phyloP scores from a whole-genome alignment of 2,797 vertebrate genomes.

The Chelidonichthys spinosus region DNA sequence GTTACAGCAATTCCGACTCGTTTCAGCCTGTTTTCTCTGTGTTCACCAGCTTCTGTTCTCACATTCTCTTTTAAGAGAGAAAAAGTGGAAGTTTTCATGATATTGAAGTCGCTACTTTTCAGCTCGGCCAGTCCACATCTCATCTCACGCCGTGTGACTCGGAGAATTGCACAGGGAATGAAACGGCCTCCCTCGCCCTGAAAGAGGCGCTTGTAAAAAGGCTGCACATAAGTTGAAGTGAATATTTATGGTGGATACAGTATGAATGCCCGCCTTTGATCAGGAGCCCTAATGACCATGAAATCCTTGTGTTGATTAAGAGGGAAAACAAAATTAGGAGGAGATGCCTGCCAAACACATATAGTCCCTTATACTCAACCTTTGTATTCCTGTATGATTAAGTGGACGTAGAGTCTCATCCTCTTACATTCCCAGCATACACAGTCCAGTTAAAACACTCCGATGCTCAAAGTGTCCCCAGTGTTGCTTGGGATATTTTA shows the following conservation, averaged over 20 bases:
- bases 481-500: conserved; percentile 34
- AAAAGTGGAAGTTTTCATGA: conserved; percentile 21
- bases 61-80: conserved; percentile 48
- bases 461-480: conserved; percentile 35
- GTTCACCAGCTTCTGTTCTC: conserved; percentile 40
- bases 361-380: conserved; percentile 11
- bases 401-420: conserved; percentile 18
- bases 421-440: conserved; percentile 29
- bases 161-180: conserved; percentile 32
- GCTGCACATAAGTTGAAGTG: conserved; percentile 46
- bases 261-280: conserved; percentile 68
- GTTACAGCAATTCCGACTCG: conserved; percentile 27
- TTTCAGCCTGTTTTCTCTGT: conserved; percentile 25
- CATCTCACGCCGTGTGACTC: conserved; percentile 45
- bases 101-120: conserved; percentile 34
- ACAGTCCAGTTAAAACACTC: conserved; percentile 40
- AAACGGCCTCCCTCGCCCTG: conserved; percentile 30
- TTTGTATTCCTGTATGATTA: conserved; percentile 45
- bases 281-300: conserved; percentile 69
- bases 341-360: conserved; percentile 33
- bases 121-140: conserved; percentile 38
- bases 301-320: conserved; percentile 71
- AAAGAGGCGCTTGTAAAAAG: conserved; percentile 23
- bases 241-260: conserved; percentile 73
- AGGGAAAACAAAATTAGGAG: conserved; percentile 64